Evolutionary conservation across 2,888 invertebrate genomes (phyloP).

Genomic region (Mesorhabditis sp.): DNA sequence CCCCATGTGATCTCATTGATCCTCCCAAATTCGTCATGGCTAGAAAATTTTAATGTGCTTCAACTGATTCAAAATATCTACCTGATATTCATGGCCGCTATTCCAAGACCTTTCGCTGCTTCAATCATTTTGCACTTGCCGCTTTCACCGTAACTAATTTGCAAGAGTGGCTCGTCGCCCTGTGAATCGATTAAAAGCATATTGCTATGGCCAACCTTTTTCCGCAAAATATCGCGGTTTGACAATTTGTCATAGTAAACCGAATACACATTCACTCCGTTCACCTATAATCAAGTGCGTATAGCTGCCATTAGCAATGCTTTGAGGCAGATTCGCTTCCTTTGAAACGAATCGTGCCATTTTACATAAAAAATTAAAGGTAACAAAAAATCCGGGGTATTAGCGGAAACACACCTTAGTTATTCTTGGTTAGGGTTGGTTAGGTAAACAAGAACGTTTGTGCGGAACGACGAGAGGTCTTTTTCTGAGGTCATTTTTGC

Average conservation of each 20-base stretch:
- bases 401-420: neutral
- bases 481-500: no score
- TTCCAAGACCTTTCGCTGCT: conserved; percentile 10
- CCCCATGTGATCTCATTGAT: conserved; percentile 26
- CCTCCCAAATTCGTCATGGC: neutral
- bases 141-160: conserved; percentile 22
- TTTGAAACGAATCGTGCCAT: neutral
- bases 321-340: no score
- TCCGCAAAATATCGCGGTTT: conserved; percentile 15
- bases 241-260: conserved; percentile 21
- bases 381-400: neutral
- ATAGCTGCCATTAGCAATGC: no score
- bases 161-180: conserved; percentile 23
- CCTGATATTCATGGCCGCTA: conserved; percentile 22
- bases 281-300: conserved; percentile 24
- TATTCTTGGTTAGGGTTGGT: neutral
- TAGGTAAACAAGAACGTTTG: neutral
- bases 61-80: neutral
- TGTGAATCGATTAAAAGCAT: conserved; percentile 12
- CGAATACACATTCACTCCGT: conserved; percentile 34
- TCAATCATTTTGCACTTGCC: conserved; percentile 20
- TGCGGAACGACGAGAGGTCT: no score
- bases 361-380: neutral
- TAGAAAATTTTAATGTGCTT: neutral
- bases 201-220: conserved; percentile 14